A percentile compares a stretch with the other conserved stretches of the same genome.
Evolutionary conservation across 2,888 invertebrate species (phyloP).

Genomic region (Fragum whitleyi): DNA sequence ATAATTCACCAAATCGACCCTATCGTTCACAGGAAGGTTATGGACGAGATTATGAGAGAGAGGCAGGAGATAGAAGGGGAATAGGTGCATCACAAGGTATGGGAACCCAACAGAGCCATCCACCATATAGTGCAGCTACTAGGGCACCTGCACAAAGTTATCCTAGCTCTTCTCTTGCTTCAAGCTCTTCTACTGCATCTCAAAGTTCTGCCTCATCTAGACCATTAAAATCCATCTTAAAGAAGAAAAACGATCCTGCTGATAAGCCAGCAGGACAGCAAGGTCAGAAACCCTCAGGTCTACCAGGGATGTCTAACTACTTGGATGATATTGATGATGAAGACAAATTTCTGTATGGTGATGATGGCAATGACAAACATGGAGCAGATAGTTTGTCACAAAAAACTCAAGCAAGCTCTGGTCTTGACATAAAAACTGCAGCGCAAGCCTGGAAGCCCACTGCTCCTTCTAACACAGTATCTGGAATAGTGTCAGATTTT

Average conservation of each 20-base stretch:
- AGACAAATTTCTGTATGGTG: slow-evolving; percentile 82
- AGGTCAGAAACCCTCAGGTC: slow-evolving; percentile 43
- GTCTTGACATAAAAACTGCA: slow-evolving; percentile 49
- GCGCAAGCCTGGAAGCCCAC: slow-evolving; percentile 59
- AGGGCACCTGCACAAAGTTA: slow-evolving; percentile 29
- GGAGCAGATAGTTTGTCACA: slow-evolving; percentile 2
- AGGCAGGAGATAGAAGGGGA: slow-evolving; percentile 54
- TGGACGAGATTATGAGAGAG: slow-evolving; percentile 43
- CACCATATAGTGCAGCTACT: slow-evolving; percentile 39
- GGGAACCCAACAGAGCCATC: not conserved
- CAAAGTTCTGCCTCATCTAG: slow-evolving; percentile 32
- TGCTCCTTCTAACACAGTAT: slow-evolving; percentile 37
- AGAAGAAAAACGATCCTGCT: slow-evolving; percentile 62
- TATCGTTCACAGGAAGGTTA: slow-evolving; percentile 15
- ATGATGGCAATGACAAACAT: slow-evolving; percentile 34
- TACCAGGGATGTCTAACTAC: slow-evolving; percentile 72
- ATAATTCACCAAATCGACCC: slow-evolving; percentile 6
- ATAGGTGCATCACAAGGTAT: slow-evolving; percentile 35
- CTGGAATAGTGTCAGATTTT: slow-evolving; percentile 49
- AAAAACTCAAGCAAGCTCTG: not conserved
- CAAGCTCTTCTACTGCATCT: slow-evolving; percentile 20
- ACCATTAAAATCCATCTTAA: slow-evolving; percentile 74
- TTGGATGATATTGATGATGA: slow-evolving; percentile 81
- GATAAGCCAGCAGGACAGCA: slow-evolving; percentile 25
- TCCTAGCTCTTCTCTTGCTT: slow-evolving; percentile 12